These are phyloP conservation scores for Drosophila putrida DNA, from an alignment of 2,888 invertebrate genomes.

Conservation along the genomic window DNA sequence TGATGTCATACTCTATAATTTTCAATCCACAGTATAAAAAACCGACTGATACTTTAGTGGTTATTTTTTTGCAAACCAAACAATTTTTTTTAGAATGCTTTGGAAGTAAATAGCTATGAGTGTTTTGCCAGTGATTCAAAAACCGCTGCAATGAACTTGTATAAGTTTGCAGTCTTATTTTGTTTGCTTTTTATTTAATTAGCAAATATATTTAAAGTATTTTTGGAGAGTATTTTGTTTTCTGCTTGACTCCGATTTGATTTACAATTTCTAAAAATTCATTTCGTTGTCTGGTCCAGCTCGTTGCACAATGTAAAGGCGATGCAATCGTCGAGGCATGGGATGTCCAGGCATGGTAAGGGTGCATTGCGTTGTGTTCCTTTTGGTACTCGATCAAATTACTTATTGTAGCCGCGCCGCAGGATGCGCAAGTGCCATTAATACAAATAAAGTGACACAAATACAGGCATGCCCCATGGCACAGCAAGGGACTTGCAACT, in stretches of 20 bases:
- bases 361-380: conserved; percentile 31
- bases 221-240: conserved; percentile 11
- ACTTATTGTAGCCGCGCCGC: conserved; percentile 78
- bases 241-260: not conserved
- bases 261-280: conserved; percentile 53
- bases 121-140: too few species aligned
- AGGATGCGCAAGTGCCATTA: conserved; percentile 79
- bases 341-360: not conserved
- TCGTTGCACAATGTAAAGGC: conserved; percentile 62
- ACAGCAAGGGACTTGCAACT: conserved; percentile 1
- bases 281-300: conserved; percentile 61
- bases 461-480: conserved; percentile 50
- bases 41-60: too few species aligned
- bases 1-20: too few species aligned
- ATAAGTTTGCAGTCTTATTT: not conserved
- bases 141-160: too few species aligned
- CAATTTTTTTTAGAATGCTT: too few species aligned
- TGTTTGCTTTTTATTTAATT: not conserved
- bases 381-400: conserved; percentile 75
- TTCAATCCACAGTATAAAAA: too few species aligned
- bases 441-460: conserved; percentile 80
- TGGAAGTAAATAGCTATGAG: too few species aligned
- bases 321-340: conserved; percentile 38
- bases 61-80: too few species aligned
- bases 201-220: not conserved